These are phyloP conservation scores for Chamaea fasciata DNA, from an alignment of 2,113 vertebrate genomes.

Conservation along the genomic window DNA sequence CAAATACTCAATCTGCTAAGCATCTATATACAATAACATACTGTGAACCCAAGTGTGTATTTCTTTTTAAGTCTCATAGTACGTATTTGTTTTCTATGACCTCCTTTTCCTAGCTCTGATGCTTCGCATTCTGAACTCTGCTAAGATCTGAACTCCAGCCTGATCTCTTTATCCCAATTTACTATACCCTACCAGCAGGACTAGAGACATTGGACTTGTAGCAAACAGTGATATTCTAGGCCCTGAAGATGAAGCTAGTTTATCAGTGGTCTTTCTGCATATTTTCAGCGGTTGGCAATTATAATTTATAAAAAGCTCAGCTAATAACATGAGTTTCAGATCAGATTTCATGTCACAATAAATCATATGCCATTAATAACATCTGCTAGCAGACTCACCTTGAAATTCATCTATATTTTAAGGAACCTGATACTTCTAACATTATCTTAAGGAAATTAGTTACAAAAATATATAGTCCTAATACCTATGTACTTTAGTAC, in stretches of 20 bases:
- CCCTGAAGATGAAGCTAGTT: constrained; percentile 13
- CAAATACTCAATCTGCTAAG: background rate
- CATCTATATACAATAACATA: background rate
- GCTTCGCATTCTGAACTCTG: background rate
- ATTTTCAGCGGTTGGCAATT: constrained; percentile 66
- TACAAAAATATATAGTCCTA: constrained; percentile 71
- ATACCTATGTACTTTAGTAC: constrained; percentile 31
- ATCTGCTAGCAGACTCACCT: constrained; percentile 68
- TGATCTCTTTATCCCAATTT: background rate
- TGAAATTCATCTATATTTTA: constrained; percentile 79
- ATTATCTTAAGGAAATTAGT: constrained; percentile 81
- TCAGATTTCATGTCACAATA: constrained; percentile 70
- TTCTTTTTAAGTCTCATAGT: background rate
- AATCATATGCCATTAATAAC: constrained; percentile 73
- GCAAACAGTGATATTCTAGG: background rate
- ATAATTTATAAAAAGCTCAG: constrained; percentile 65
- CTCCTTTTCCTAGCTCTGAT: background rate
- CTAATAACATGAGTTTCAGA: constrained; percentile 67
- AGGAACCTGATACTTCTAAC: constrained; percentile 72
- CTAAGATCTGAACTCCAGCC: background rate
- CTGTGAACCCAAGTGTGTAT: background rate
- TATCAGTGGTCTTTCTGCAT: constrained; percentile 40
- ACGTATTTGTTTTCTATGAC: background rate
- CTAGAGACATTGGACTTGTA: background rate
- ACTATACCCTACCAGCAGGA: background rate